Evolutionary conservation across 2,888 invertebrate genomes (phyloP).

Genomic region (Drosophila rellima): DNA sequence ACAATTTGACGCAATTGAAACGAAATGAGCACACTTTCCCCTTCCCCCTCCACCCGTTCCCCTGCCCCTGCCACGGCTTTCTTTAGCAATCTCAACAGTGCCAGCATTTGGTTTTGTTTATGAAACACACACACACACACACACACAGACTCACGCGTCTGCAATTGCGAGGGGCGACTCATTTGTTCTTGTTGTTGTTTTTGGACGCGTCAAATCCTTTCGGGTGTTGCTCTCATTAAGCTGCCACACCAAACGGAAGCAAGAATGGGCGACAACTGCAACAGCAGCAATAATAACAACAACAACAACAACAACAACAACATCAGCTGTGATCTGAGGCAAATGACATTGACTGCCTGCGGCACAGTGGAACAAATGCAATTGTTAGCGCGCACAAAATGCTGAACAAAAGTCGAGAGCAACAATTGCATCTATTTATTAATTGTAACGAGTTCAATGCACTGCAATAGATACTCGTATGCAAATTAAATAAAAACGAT

Average conservation of each 20-base stretch:
- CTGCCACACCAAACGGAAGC: constrained; percentile 78
- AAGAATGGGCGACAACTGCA: constrained; percentile 67
- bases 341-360: constrained; percentile 67
- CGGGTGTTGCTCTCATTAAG: constrained; percentile 71
- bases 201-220: constrained; percentile 68
- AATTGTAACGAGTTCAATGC: constrained; percentile 7
- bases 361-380: constrained; percentile 61
- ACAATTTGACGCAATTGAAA: constrained; percentile 80
- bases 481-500: background rate
- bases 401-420: background rate
- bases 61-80: background rate
- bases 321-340: constrained; percentile 51
- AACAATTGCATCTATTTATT: background rate
- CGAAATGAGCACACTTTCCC: constrained; percentile 62
- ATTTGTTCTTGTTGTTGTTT: constrained; percentile 45
- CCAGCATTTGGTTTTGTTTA: constrained; percentile 66
- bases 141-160: constrained; percentile 17
- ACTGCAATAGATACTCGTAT: constrained; percentile 1
- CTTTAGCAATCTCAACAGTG: constrained; percentile 28
- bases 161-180: constrained; percentile 39
- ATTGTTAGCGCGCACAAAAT: constrained; percentile 2
- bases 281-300: constrained; percentile 22
- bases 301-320: constrained; percentile 29
- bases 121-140: constrained; percentile 27
- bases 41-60: background rate